Base-by-base conservation (phyloP, 2,113 vertebrate genomes). In the Coptodon rendalli region DNA sequence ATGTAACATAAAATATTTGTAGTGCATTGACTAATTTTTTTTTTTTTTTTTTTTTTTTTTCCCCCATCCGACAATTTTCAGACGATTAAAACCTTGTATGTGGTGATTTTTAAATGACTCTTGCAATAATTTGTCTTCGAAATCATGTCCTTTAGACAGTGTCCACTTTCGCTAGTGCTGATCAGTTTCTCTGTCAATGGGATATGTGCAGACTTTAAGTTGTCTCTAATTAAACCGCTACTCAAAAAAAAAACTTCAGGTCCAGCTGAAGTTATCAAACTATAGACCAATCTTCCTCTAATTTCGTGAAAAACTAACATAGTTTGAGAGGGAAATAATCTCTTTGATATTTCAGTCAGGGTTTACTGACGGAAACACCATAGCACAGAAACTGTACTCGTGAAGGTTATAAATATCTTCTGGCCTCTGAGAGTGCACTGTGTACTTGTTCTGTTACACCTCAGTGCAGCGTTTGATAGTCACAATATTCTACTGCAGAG, bases 1-100 rank as follows among this genome's bases (percentile, higher is more conserved):
- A 81, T 95, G 92, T 94, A 93, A 93, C 92, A 95, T 94, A 93
- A 94, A 93, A 89, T 90, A 90, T 95, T 95, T 95, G 93, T 95
- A 95, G 93, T 94, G 91, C 90, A 91, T 92, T 92, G 92, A 95
- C 87, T 92, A 91, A 91, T 93, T 89, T 91, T 48, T 86, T 86
- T 86, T 81, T 14, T 91, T 90, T 89, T 86, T 82, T 86, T 90
- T 53, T 81, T 86, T 90, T 53, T 81, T 81, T 86, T 81, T 3
- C 1, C 36, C 31, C 90, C 89, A 87, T 94, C 63, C 31, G 27
- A 61, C 78, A n/a, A 91, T 95, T 95, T 93, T 95, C 94, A 90
- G 16, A 31, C 84, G 43, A 90, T 89, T 94, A 95, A 95, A 96
- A 91, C 90, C 91, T 91, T 91, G 53, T 91, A 94, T 80, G 91